Evolutionary conservation across 2,113 vertebrate genomes (phyloP).

Genomic region (human (Homo sapiens)): GRCh38 chr1:170876501-170877000

Average conservation of each 20-base stretch:
- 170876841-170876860: not conserved
- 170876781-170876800: not conserved
- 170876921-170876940: not conserved
- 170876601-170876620: not conserved
- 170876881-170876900: not conserved
- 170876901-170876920: not conserved
- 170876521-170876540: not conserved
- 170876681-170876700: not conserved
- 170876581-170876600: not conserved
- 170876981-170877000: not conserved
- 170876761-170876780: not conserved
- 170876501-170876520: not conserved
- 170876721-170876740: not conserved
- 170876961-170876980: not conserved
- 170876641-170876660: not conserved
- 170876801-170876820: not conserved
- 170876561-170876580: not conserved
- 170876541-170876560: not conserved
- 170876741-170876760: not conserved
- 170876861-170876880: not conserved
- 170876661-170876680: too few relatives aligned
- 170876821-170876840: not conserved
- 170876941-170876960: not conserved
- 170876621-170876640: not conserved
- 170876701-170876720: not conserved